Evolutionary conservation across 2,113 vertebrate species (phyloP), one percentile per base, ranked within the genome.

Genomic region (Diadophis punctatus): DNA sequence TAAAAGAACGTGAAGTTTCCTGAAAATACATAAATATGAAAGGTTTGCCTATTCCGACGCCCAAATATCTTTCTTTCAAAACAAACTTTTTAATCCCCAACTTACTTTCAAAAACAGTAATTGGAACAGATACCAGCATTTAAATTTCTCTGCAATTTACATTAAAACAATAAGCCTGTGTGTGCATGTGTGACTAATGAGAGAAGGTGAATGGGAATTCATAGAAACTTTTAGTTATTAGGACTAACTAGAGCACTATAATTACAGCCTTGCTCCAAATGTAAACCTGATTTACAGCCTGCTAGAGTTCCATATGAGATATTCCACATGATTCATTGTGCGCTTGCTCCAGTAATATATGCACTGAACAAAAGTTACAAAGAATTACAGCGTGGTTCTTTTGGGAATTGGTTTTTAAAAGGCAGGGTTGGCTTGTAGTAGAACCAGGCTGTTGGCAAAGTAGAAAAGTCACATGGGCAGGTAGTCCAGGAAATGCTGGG

Each of bases 1-100:
- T 1, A 53, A 25, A 52, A 85, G 0, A 0, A 2, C 86, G 9
- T 85, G 3, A 4, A 63, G n/a, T 11, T 46, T 0, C 49, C 39
- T 34, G 39, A 3, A 56, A 89, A 46, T 20, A 89, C 1, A 89
- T 1, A 39, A n/a, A 46, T 88, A 34, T 88, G 43, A 86, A 90
- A 58, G 20, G 8, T 20, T 63, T 93, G 60, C 8, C 48, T 27
- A 6, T 51, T 46, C 56, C 8, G 2, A 48, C 1, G 86, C 39
- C 25, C 20, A 25, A 86, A 86, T 60, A 18, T 30, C 18, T 27
- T 22, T 30, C 14, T 63, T 86, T 12, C 22, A 39, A 89, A 92
- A 14, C n/a, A 56, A 87, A 20, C 12, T 63, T 63, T 86, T 86
- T 39, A 34, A 52, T 39, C n/a, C n/a, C 49, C 56, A 52, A 23